Evolutionary conservation across 2,888 invertebrate genomes (phyloP).

Genomic region (Pyralis farinalis): DNA sequence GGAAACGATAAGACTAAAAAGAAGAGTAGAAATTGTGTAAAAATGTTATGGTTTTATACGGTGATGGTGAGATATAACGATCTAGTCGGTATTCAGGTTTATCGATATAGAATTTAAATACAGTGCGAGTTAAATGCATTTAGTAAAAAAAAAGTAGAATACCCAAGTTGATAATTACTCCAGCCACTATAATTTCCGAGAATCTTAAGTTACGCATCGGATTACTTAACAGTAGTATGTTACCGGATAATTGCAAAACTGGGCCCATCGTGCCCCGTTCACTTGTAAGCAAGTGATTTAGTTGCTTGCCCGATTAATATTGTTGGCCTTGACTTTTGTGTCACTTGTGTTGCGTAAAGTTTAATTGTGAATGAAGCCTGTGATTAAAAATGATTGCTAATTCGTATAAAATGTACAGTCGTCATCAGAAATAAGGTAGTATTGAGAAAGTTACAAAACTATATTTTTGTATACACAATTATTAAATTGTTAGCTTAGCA

Average conservation of each 20-base stretch:
- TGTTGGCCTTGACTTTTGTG: constrained; percentile 1
- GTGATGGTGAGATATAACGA: no score
- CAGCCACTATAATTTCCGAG: constrained; percentile 8
- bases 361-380: background rate
- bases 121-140: constrained; percentile 8
- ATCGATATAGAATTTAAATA: constrained; percentile 8
- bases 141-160: constrained; percentile 10
- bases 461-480: no score
- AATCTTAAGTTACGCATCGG: constrained; percentile 8
- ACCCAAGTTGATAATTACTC: constrained; percentile 10
- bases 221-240: constrained; percentile 5
- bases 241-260: constrained; percentile 9
- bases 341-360: background rate
- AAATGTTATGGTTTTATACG: no score
- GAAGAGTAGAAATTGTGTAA: no score
- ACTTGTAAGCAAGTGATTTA: constrained; percentile 2
- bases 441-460: no score
- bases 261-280: constrained; percentile 6
- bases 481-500: no score
- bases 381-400: constrained; percentile 1
- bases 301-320: background rate
- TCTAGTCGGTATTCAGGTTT: background rate
- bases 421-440: no score
- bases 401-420: background rate
- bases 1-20: no score